Conservation (phyloP, 2,113 vertebrate species). For the Tamias sibiricus region DNA sequence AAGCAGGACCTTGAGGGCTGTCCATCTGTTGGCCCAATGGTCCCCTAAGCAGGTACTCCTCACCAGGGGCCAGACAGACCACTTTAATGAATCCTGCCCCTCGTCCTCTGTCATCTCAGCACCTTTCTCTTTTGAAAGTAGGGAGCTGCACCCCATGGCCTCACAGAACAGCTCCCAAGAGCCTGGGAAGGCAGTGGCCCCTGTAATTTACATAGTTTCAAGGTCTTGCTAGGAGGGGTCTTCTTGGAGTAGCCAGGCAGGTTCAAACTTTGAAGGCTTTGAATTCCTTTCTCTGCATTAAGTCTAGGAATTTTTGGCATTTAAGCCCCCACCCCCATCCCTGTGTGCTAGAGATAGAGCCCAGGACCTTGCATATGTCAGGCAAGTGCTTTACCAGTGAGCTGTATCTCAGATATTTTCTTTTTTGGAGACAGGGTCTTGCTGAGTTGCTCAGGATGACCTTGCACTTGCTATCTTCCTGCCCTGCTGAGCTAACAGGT, state of each 20-base stretch:
- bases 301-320: neutral
- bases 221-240: neutral
- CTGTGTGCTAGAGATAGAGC: no score
- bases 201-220: neutral
- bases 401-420: no score
- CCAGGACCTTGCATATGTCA: no score
- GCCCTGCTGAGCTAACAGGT: no score
- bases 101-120: neutral
- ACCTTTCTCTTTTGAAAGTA: neutral
- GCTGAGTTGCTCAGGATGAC: neutral
- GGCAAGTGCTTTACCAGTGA: no score
- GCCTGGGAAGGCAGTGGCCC: neutral
- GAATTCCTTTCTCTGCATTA: neutral
- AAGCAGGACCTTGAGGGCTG: neutral
- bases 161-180: neutral
- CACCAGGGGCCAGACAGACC: neutral
- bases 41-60: neutral
- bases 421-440: no score
- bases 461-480: no score
- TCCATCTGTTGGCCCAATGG: neutral
- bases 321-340: no score
- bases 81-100: neutral
- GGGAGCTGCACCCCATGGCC: neutral
- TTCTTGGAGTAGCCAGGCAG: neutral
- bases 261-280: no score